Evolutionary conservation across 2,797 vertebrate genomes (phyloP).

Genomic region (Hoplostethus mediterraneus): DNA sequence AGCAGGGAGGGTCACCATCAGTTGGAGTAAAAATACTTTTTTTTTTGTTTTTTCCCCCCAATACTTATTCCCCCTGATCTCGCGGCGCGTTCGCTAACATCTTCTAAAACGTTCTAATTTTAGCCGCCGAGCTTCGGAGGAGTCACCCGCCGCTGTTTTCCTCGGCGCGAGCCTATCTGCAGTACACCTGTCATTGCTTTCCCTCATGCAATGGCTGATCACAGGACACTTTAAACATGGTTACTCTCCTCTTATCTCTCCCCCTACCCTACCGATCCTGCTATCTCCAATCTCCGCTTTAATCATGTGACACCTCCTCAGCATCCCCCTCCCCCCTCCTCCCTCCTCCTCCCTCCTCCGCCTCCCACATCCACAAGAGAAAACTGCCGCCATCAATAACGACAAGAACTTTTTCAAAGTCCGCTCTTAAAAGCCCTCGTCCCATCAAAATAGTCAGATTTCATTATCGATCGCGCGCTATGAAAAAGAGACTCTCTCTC

Average conservation of each 20-base stretch:
- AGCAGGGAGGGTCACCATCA: conserved; percentile 61
- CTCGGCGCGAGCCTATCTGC: conserved; percentile 64
- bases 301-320: conserved; percentile 82
- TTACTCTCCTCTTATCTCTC: conserved; percentile 83
- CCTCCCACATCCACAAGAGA: conserved; percentile 53
- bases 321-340: conserved; percentile 11
- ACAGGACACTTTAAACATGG: conserved; percentile 85
- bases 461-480: conserved; percentile 64
- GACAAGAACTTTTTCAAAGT: conserved; percentile 75
- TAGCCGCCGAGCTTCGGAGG: conserved; percentile 69
- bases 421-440: conserved; percentile 67
- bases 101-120: conserved; percentile 83
- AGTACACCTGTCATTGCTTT: conserved; percentile 81
- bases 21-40: conserved; percentile 71
- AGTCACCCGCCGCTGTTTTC: conserved; percentile 76
- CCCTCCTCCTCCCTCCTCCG: neutral
- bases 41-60: conserved; percentile 29
- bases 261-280: conserved; percentile 74
- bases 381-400: conserved; percentile 78
- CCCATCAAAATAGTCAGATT: conserved; percentile 79
- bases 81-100: conserved; percentile 64
- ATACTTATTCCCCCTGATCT: conserved; percentile 63
- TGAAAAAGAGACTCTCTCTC: conserved; percentile 41
- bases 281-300: conserved; percentile 82
- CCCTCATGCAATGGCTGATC: conserved; percentile 82